Percentiles rank a stretch among this genome's conserved stretches.
Evolutionary conservation across 2,888 invertebrate species (phyloP).

Genomic region (Spicauda simplicius): DNA sequence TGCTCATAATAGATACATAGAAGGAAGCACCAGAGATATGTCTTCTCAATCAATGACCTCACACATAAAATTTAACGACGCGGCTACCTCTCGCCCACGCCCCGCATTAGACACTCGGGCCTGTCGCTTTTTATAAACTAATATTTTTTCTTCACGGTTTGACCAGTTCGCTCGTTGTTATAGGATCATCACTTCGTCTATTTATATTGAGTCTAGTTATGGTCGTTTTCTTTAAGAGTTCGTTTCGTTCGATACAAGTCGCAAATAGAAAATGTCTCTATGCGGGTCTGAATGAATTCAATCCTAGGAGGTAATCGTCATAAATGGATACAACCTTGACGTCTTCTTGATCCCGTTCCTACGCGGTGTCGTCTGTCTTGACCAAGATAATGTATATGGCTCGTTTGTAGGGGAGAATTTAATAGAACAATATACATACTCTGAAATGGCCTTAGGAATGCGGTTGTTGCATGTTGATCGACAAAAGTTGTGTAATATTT

Average conservation of each 20-base stretch:
- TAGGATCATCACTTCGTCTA: conserved; percentile 48
- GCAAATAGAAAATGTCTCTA: conserved; percentile 32
- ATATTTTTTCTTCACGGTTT: conserved; percentile 58
- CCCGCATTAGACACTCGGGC: conserved; percentile 56
- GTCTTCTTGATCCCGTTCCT: conserved; percentile 78
- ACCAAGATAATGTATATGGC: conserved; percentile 70
- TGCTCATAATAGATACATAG: conserved; percentile 26
- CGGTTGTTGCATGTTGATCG: conserved; percentile 7
- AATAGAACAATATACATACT: conserved; percentile 52
- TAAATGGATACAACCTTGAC: conserved; percentile 81
- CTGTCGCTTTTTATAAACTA: conserved; percentile 60
- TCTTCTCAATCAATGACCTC: conserved; percentile 78
- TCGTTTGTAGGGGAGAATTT: conserved; percentile 61
- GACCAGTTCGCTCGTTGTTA: conserved; percentile 52
- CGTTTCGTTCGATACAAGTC: conserved; percentile 18
- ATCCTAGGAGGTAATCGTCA: conserved; percentile 67
- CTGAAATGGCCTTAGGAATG: conserved; percentile 49
- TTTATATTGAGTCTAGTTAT: conserved; percentile 43
- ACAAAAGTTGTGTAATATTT: conserved; percentile 12
- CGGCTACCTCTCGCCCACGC: conserved; percentile 75
- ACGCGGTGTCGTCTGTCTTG: conserved; percentile 67
- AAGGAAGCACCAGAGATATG: conserved; percentile 48
- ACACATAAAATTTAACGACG: conserved; percentile 66
- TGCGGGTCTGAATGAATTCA: conserved; percentile 27
- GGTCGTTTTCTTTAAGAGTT: conserved; percentile 38